phyloP scores from a whole-genome alignment of 2,888 invertebrate genomes.

The Patella pellucida region DNA sequence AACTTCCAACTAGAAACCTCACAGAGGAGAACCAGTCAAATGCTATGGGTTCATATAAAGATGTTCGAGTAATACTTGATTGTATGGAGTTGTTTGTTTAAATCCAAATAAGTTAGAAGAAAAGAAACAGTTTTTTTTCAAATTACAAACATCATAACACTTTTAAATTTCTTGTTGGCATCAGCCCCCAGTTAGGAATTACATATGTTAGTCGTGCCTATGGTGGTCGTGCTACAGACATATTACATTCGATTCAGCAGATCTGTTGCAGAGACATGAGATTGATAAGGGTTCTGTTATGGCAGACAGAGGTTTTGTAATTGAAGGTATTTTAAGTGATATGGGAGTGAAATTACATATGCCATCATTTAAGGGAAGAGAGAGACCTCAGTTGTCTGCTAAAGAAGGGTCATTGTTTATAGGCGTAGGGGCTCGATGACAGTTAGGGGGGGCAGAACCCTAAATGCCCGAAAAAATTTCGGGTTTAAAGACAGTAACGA shows the following conservation, averaged over 20 bases:
- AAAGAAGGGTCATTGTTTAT: conserved; percentile 10
- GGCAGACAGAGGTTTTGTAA: conserved; percentile 30
- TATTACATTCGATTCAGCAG: conserved; percentile 22
- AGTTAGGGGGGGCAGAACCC: too few relatives aligned
- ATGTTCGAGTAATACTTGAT: conserved; percentile 26
- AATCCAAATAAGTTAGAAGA: conserved; percentile 24
- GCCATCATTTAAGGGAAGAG: conserved; percentile 29
- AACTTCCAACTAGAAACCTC: conserved; percentile 16
- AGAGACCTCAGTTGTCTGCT: conserved; percentile 23
- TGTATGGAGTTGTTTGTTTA: conserved; percentile 27
- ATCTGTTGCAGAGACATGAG: conserved; percentile 17
- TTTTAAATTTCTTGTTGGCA: conserved; percentile 30
- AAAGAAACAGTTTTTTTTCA: conserved; percentile 23
- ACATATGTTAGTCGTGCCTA: conserved; percentile 30
- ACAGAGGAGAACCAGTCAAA: conserved; percentile 16
- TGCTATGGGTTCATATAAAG: conserved; percentile 16
- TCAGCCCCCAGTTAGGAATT: conserved; percentile 29
- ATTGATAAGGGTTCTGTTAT: conserved; percentile 27
- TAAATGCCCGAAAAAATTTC: too few relatives aligned
- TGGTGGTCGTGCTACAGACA: conserved; percentile 31
- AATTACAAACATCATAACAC: conserved; percentile 32
- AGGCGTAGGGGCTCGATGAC: too few relatives aligned
- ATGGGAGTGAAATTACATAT: conserved; percentile 29
- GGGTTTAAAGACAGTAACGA: too few relatives aligned
- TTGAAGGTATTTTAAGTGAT: conserved; percentile 18